Conservation (phyloP, 2,113 vertebrate genomes). For the Stercorarius parasiticus region DNA sequence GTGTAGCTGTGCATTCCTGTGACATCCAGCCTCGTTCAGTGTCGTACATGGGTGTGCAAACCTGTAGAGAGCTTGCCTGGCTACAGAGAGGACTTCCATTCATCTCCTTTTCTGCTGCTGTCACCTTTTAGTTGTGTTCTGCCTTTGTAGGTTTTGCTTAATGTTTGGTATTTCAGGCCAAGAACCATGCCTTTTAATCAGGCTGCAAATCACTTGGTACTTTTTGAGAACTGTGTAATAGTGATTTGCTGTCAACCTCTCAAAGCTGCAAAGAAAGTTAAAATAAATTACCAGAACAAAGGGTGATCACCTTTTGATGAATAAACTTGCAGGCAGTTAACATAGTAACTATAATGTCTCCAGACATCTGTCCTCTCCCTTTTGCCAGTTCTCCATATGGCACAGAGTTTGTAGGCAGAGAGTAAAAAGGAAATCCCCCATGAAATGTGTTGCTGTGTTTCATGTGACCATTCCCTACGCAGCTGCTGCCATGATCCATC, state of each 20-base stretch:
- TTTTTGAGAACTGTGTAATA: conserved; percentile 6
- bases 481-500: background rate
- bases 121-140: background rate
- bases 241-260: conserved; percentile 47
- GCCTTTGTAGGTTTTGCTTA: background rate
- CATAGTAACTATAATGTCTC: conserved; percentile 42
- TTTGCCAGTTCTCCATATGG: conserved; percentile 60
- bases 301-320: conserved; percentile 55
- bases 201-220: background rate
- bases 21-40: background rate
- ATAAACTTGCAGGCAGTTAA: conserved; percentile 29
- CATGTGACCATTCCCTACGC: background rate
- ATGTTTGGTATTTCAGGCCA: background rate
- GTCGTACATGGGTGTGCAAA: background rate
- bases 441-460: background rate
- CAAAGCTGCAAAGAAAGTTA: conserved; percentile 38
- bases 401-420: background rate
- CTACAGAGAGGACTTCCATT: background rate
- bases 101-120: background rate
- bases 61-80: background rate
- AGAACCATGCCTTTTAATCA: background rate
- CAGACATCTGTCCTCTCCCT: conserved; percentile 55
- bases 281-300: conserved; percentile 47
- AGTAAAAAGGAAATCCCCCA: background rate
- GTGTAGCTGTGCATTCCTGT: background rate